Conservation (phyloP, 2,113 vertebrate genomes). For the Halichoerus grypus region DNA sequence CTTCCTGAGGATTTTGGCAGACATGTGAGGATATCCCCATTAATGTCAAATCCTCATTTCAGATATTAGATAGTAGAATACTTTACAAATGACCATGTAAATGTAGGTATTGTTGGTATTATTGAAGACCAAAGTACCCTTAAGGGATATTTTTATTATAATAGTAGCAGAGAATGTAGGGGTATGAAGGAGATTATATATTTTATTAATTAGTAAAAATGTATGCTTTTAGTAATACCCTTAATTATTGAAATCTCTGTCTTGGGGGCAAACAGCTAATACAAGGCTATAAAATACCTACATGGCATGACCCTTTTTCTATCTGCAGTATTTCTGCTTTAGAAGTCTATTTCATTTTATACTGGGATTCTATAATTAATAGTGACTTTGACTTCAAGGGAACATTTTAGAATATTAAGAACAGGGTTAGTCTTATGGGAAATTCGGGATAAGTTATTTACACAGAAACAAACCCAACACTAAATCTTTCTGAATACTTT, state of each 20-base stretch:
- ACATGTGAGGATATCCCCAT: not conserved
- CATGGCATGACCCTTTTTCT: not conserved
- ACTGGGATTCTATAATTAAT: constrained; percentile 44
- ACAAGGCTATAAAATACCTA: constrained; percentile 22
- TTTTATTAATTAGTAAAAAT: constrained; percentile 60
- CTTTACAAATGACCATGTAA: constrained; percentile 3
- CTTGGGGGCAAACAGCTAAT: constrained; percentile 22
- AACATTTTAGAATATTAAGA: constrained; percentile 61
- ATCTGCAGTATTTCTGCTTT: not conserved
- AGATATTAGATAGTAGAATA: not conserved
- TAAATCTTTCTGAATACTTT: constrained; percentile 28
- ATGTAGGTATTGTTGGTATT: not conserved
- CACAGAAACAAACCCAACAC: not conserved
- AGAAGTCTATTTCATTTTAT: constrained; percentile 34
- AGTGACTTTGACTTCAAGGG: constrained; percentile 39
- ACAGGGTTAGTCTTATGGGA: not conserved
- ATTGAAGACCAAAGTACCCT: constrained; percentile 39
- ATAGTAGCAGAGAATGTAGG: not conserved
- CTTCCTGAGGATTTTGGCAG: not conserved
- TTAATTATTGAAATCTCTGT: constrained; percentile 68
- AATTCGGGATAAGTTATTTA: constrained; percentile 30
- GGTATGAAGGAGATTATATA: constrained; percentile 20
- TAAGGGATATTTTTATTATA: constrained; percentile 38
- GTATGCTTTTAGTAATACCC: constrained; percentile 26
- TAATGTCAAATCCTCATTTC: not conserved